Base-by-base conservation (phyloP, 2,797 vertebrate species). In the Taenioides sp. region DNA sequence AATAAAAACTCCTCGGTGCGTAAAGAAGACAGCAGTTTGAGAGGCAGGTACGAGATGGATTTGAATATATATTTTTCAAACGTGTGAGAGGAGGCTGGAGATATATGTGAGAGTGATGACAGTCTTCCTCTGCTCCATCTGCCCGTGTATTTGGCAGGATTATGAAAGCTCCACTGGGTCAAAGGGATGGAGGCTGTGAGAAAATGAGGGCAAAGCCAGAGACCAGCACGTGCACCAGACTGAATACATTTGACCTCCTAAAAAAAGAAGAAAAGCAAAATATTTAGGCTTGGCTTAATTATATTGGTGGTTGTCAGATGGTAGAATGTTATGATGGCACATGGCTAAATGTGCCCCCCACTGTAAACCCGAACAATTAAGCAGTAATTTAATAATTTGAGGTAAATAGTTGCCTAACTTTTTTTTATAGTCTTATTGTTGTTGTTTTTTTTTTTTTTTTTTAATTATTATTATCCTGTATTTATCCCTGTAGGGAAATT, bases 61-160 rank as follows among this genome's bases (percentile, higher is more conserved):
- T 75, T 79, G 70, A 71, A 28, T 43, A 62, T 67, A 62, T 20
- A 77, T 73, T 50, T 2, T 12, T 67, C 10, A 37, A 18, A 3
- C 71, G 77, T 66, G 27, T 52, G 55, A 27, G 14, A 70, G 55
- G 57, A 22, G 58, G 70, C 74, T 85, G 67, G 86, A 91, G 87
- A 89, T 4, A 14, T 90, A 85, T 92, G 81, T 67, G 74, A 76
- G 75, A 69, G 61, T 85, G 67, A 63, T 79, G 67, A 74, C 86
- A 81, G 92, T 90, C 87, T 81, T 76, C 78, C 22, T 67, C 52
- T 59, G 65, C 59, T 5, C 86, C 91, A 90, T 92, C 89, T 91
- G 91, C 77, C 84, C 72, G 73, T 89, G 83, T 91, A 91, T 92
- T 89, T 87, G 12, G 12, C 27, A 23, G 77, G 80, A 88, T 88